phyloP scores from a whole-genome alignment of 2,888 invertebrate species.

The Stenodera caucasica region DNA sequence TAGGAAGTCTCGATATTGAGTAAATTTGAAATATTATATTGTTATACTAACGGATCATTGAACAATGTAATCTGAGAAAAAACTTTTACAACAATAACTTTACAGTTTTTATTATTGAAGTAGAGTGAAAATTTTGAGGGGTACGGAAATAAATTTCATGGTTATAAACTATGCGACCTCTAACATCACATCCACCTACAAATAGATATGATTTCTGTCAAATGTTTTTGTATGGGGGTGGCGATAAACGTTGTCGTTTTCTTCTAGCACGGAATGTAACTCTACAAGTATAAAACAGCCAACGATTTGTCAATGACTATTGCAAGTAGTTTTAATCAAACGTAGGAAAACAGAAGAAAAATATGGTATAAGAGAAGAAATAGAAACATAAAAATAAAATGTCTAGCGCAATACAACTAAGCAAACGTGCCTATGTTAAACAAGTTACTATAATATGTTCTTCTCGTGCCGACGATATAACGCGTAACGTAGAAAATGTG shows the following conservation, averaged over 20 bases:
- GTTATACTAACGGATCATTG: conserved; percentile 17
- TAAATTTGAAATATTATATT: conserved; percentile 6
- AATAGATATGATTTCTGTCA: background rate
- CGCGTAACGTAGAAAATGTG: conserved; percentile 15
- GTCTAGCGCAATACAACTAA: conserved; percentile 10
- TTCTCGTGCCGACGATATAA: conserved; percentile 28
- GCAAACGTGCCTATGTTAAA: conserved; percentile 32
- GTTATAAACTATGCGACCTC: background rate
- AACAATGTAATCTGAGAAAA: conserved; percentile 11
- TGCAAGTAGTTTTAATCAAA: conserved; percentile 21
- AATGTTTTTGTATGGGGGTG: background rate
- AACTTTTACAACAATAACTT: background rate
- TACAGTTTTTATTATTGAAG: background rate
- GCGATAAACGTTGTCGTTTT: background rate
- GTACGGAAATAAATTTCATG: no score
- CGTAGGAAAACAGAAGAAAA: conserved; percentile 4
- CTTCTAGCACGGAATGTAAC: background rate
- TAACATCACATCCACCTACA: background rate
- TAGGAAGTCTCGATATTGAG: no score
- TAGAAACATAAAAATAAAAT: no score
- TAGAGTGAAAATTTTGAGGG: no score
- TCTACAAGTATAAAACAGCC: conserved; percentile 20
- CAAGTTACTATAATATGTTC: conserved; percentile 21
- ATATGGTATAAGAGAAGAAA: background rate
- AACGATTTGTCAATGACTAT: conserved; percentile 30